Evolutionary conservation across 2,797 vertebrate species (phyloP), one percentile per base, ranked within the genome.

Genomic region (Cryptoprocta ferox): DNA sequence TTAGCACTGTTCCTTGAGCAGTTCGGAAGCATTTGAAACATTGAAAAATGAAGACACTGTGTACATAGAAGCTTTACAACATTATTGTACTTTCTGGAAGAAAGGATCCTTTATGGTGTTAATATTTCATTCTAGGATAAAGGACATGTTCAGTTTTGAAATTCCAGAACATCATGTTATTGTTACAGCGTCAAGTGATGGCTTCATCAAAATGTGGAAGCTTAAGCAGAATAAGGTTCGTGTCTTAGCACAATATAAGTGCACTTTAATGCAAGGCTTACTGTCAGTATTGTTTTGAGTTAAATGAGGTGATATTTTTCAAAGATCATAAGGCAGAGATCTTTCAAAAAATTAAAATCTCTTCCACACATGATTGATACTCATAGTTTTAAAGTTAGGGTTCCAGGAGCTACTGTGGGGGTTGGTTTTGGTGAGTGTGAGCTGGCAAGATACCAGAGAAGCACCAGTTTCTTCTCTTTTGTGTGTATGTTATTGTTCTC

Each of bases 141-240:
- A 99, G 98, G 99, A 99, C 19, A 97, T 99, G 7, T 99, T 99
- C 95, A 99, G 99, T 98, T 99, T 99, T 97, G 97, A 98, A 89
- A 91, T 98, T 98, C 99, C 99, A 85, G 99, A 99, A 94, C 98
- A 98, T 96, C 99, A 98, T 48, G 92, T 99, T 95, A 53, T 99
- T 94, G 99, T 99, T 97, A 99, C 99, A 8, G 99, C 99, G 19
- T 99, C 99, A 12, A 99, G 99, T 73, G 99, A 99, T 13, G 99
- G 99, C 82, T 99, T 99, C 98, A 99, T 99, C 98, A 99, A 99
- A 98, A 98, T 99, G 98, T 99, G 99, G 99, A 99, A 99, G 88
- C 97, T 99, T 53, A 94, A 98, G 91, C 97, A 99, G 56, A 98
- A 99, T 90, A 99, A 99, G 99, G 99, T 99, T 89, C 63, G 99